Percentiles rank a stretch among this genome's conserved stretches.
Evolutionary conservation across 2,888 invertebrate genomes (phyloP).

Genomic region (Merodon equestris): DNA sequence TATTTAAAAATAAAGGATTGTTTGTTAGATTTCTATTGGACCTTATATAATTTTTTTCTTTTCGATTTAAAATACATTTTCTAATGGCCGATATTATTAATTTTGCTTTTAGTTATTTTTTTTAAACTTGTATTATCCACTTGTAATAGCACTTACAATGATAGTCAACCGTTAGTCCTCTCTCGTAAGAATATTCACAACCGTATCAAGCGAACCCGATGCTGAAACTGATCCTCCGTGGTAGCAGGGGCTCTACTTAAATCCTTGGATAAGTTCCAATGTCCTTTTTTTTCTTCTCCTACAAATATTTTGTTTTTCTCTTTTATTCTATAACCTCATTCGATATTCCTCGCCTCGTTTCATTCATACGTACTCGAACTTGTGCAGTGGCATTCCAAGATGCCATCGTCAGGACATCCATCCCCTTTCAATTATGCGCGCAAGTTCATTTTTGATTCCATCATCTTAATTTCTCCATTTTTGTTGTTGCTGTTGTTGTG

Average conservation of each 20-base stretch:
- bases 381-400: constrained; percentile 57
- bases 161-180: constrained; percentile 21
- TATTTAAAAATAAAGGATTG: too few species aligned
- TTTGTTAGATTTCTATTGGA: neutral
- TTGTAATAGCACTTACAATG: constrained; percentile 33
- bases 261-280: constrained; percentile 74
- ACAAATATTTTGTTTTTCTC: too few species aligned
- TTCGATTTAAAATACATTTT: neutral
- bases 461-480: constrained; percentile 55
- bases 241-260: constrained; percentile 69
- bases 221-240: constrained; percentile 76
- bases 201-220: constrained; percentile 73
- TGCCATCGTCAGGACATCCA: constrained; percentile 57
- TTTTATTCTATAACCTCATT: too few species aligned
- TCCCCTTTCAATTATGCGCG: constrained; percentile 64
- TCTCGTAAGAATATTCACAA: constrained; percentile 65
- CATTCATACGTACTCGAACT: constrained; percentile 26
- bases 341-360: constrained; percentile 1
- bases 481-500: constrained; percentile 23
- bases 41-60: constrained; percentile 4
- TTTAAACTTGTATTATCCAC: neutral
- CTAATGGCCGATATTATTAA: neutral
- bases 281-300: constrained; percentile 7
- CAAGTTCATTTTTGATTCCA: constrained; percentile 65
- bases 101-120: neutral